Evolutionary conservation across 2,888 invertebrate genomes (phyloP).

Genomic region (Thelaira solivaga): DNA sequence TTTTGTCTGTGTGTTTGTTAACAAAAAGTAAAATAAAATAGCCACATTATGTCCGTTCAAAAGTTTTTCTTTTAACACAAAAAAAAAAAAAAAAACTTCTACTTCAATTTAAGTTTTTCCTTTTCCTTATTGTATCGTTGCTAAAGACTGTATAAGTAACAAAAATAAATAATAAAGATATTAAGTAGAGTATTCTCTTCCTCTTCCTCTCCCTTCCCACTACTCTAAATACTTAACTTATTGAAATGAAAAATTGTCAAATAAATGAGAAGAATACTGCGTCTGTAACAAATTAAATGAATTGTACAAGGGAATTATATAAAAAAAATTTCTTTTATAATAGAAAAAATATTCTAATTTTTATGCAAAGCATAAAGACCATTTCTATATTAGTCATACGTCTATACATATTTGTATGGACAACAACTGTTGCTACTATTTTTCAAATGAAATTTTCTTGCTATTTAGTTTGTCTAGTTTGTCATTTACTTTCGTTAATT

Average conservation of each 20-base stretch:
- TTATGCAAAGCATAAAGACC: constrained; percentile 6
- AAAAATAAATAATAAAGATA: constrained; percentile 21
- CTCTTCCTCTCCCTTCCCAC: too few species aligned
- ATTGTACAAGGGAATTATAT: neutral
- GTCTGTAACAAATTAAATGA: neutral
- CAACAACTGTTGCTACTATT: constrained; percentile 48
- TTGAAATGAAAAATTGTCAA: constrained; percentile 57
- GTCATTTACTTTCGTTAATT: constrained; percentile 16
- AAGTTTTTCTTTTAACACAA: constrained; percentile 23
- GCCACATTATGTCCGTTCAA: constrained; percentile 51
- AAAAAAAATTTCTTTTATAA: neutral
- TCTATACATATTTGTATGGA: constrained; percentile 33
- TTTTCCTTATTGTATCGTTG: constrained; percentile 30
- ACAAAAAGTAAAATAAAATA: constrained; percentile 20
- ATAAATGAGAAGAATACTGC: constrained; percentile 38
- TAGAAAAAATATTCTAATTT: constrained; percentile 20
- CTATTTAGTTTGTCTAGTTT: too few species aligned
- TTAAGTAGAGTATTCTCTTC: constrained; percentile 40
- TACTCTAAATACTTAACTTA: constrained; percentile 35
- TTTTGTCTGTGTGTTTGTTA: neutral
- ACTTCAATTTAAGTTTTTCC: constrained; percentile 43
- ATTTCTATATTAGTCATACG: constrained; percentile 14
- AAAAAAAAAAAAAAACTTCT: constrained; percentile 20
- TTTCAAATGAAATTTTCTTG: neutral
- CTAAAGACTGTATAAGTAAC: constrained; percentile 14